Evolutionary conservation across 1,140 invertebrate genomes (phyloP).

Genomic region (Ganaspis sp.): DNA sequence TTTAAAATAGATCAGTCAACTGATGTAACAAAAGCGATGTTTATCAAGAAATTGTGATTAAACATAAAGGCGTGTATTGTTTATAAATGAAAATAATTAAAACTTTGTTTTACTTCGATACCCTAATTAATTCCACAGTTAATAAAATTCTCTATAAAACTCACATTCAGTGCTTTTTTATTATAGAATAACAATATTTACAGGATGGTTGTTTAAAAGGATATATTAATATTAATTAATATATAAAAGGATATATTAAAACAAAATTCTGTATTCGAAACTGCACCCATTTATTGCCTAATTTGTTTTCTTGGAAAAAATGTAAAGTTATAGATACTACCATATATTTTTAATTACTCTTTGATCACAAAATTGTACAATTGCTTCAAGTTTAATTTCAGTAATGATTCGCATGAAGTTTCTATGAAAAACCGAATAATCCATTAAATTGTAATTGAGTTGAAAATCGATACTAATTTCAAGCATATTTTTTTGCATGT

Average conservation of each 20-base stretch:
- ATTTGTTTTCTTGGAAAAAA: constrained; percentile 36
- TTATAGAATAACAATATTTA: no score
- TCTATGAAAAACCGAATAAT: not conserved
- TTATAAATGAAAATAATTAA: not conserved
- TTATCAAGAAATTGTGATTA: constrained; percentile 34
- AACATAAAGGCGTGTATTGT: not conserved
- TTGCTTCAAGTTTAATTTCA: not conserved
- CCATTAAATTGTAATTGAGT: not conserved
- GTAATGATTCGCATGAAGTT: not conserved
- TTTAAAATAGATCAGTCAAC: constrained; percentile 9
- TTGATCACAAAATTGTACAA: constrained; percentile 4
- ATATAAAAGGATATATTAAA: not conserved
- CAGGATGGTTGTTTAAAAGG: not conserved
- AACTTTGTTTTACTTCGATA: not conserved
- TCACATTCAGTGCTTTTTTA: no score
- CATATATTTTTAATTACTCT: not conserved
- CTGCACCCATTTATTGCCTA: constrained; percentile 30
- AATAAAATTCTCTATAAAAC: not conserved
- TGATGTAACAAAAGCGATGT: not conserved
- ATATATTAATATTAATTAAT: not conserved
- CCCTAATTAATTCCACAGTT: not conserved
- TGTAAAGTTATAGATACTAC: constrained; percentile 5
- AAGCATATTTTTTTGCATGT: not conserved
- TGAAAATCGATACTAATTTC: not conserved
- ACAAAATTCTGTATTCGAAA: not conserved